Percentiles rank a stretch among this genome's conserved stretches.
Evolutionary conservation across 2,113 vertebrate genomes (phyloP).

Genomic region (Sterrhoptilus dennistouni): DNA sequence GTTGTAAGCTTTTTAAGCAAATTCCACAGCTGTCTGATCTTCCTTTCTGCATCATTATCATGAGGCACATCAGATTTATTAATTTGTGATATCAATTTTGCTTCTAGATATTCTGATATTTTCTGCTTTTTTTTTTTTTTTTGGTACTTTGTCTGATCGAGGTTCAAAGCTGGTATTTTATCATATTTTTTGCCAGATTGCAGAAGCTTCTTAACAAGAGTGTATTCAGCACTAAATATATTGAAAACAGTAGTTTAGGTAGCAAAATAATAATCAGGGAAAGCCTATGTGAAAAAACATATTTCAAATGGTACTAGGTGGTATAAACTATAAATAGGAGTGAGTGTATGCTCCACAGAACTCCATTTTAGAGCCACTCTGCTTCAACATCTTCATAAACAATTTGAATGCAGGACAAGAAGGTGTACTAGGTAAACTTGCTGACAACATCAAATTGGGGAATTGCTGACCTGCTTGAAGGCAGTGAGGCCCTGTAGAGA

Average conservation of each 20-base stretch:
- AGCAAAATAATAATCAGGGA: not conserved
- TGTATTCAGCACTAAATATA: not conserved
- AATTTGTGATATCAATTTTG: not conserved
- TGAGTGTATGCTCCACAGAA: not conserved
- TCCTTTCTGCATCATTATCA: not conserved
- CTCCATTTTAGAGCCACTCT: not conserved
- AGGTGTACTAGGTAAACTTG: not conserved
- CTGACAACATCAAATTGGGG: not conserved
- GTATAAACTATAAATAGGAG: not conserved
- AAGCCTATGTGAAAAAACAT: not conserved
- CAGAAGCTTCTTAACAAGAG: not conserved
- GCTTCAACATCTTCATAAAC: accelerated
- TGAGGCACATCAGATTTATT: not conserved
- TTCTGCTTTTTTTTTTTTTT: not conserved
- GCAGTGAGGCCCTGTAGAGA: not conserved
- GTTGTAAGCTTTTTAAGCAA: not conserved
- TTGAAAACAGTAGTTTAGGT: not conserved
- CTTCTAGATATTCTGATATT: not conserved
- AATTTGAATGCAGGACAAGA: not conserved
- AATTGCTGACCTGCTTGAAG: not conserved
- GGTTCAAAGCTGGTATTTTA: not conserved
- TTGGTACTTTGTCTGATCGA: not conserved
- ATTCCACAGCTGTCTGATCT: not conserved
- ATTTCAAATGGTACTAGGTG: not conserved
- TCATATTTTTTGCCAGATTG: not conserved